Evolutionary conservation across 2,113 vertebrate genomes (phyloP).

Genomic region (Conger conger): DNA sequence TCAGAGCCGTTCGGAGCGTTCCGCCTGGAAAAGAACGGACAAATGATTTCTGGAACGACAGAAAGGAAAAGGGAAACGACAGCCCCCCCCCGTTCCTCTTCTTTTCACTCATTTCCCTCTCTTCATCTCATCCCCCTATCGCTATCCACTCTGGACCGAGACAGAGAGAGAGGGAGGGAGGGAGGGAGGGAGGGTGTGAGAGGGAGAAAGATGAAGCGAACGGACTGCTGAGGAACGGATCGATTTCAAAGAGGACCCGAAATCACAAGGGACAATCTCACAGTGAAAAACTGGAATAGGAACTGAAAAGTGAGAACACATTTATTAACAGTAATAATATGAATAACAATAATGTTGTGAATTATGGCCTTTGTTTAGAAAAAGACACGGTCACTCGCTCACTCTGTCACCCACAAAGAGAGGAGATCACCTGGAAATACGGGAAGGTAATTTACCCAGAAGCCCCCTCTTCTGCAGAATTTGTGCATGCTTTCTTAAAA

Average conservation of each 20-base stretch:
- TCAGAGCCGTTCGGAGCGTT: background rate
- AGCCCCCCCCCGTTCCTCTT: background rate
- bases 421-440: background rate
- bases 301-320: constrained; percentile 35
- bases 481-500: background rate
- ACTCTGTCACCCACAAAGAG: background rate
- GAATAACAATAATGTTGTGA: constrained; percentile 38
- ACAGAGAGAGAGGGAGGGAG: background rate
- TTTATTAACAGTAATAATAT: constrained; percentile 46
- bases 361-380: constrained; percentile 30
- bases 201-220: constrained; percentile 5
- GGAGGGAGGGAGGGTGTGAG: background rate
- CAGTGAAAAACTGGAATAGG: background rate
- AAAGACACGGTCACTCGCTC: background rate
- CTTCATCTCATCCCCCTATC: background rate
- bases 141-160: constrained; percentile 5
- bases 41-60: background rate
- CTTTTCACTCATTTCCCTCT: background rate
- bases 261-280: background rate
- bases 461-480: background rate
- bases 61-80: background rate
- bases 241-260: background rate
- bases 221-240: constrained; percentile 12
- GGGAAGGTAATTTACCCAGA: background rate
- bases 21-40: background rate